Base-by-base conservation (phyloP, 2,113 vertebrate genomes). In the Pimephales promelas region DNA sequence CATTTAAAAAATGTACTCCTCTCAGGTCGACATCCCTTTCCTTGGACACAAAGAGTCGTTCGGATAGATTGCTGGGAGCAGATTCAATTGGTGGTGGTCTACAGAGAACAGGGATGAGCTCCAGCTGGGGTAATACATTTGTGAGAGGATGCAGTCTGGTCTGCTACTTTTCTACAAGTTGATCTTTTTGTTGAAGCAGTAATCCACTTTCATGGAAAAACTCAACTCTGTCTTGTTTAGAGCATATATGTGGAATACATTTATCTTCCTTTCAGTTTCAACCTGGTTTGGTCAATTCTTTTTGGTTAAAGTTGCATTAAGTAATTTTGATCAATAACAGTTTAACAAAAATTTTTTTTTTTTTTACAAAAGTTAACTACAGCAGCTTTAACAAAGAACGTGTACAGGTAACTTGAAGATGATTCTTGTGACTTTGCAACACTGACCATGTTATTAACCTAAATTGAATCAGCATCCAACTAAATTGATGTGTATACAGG, bases 11-110 rank as follows among this genome's bases (percentile, higher is more conserved):
- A 66, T 87, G 8, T 14, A 54, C 82, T 85, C 16, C 13, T 24
- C 86, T n/a, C 56, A 93, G 92, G 34, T 82, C 90, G 2, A 86
- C 88, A 3, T 66, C 88, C 14, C 84, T 84, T 43, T 68, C 82
- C 3, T 20, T 91, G 88, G 91, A 92, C 4, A 85, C 88, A 20
- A 90, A 91, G 57, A 93, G 91, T 84, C 82, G 91, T 45, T 91
- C 93, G 2, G 89, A 90, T 26, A 92, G 93, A 0, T 85, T 94
- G 22, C 90, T 94, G 70, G 94, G 93, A 43, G 86, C 92, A 0
- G 88, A 85, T 45, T 91, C 94, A 16, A 66, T 92, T 64, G 90
- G 88, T 11, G 80, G 84, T 7, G 59, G 83, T 3, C 89, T 85
- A 13, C 57, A 86, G 2, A 75, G 74, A 49, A 82, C 87, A 16